Conservation (phyloP, 1,140 invertebrate genomes). For the Heliconius hermathena region DNA sequence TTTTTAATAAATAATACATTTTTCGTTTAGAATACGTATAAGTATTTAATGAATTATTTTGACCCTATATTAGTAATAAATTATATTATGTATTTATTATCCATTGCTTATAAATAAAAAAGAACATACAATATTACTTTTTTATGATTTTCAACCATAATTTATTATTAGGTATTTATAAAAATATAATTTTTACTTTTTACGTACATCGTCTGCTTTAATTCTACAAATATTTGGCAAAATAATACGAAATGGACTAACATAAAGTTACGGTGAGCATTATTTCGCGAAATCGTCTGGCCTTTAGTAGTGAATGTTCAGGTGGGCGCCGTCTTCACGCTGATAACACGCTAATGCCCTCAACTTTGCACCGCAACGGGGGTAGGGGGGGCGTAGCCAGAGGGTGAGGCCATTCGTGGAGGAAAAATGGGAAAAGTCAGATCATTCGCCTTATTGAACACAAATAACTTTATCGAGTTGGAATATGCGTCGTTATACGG, state of each 20-base stretch:
- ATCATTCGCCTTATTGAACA: constrained; percentile 79
- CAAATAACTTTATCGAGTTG: constrained; percentile 76
- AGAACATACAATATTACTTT: too few species aligned
- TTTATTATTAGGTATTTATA: neutral
- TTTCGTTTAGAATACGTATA: too few species aligned
- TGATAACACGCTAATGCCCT: constrained; percentile 83
- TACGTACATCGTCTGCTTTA: neutral
- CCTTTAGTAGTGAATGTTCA: constrained; percentile 58
- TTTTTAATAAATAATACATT: too few species aligned
- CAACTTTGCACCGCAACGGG: constrained; percentile 81
- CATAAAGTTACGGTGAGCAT: neutral
- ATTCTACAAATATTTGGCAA: neutral
- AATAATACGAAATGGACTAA: neutral
- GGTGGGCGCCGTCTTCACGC: constrained; percentile 77
- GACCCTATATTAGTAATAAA: neutral
- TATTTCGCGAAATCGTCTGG: constrained; percentile 14
- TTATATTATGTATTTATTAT: too few species aligned
- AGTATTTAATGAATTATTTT: neutral
- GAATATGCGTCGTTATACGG: constrained; percentile 55
- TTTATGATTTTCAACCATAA: neutral
- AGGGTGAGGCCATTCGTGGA: constrained; percentile 56
- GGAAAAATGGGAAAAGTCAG: constrained; percentile 78
- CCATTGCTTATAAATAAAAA: too few species aligned
- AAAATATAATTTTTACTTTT: neutral
- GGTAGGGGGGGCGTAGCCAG: constrained; percentile 49